Conservation (phyloP, 1,140 invertebrate genomes). For the Pogonomyrmex barbatus region DNA sequence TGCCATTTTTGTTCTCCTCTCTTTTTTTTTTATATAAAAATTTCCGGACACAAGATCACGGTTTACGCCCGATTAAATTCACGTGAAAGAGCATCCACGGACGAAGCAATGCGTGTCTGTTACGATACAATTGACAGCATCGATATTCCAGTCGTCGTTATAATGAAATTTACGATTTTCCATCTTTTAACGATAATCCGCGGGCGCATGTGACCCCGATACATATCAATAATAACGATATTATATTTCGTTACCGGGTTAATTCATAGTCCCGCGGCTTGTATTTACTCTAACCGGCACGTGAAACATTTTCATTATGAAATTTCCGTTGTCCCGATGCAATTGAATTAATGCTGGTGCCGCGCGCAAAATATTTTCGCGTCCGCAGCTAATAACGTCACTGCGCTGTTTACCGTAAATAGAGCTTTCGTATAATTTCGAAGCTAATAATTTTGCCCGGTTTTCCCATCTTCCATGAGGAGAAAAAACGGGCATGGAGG, state of each 20-base stretch:
- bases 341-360: conserved; percentile 34
- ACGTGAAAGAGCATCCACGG: neutral
- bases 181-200: conserved; percentile 11
- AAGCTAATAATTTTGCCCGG: neutral
- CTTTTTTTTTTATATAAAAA: neutral
- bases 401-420: neutral
- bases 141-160: neutral
- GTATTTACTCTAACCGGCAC: conserved; percentile 12
- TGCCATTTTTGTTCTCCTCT: neutral
- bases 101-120: neutral
- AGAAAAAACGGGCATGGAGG: neutral
- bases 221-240: conserved; percentile 20
- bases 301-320: conserved; percentile 21
- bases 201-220: neutral
- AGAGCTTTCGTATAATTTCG: neutral
- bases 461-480: neutral
- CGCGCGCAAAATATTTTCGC: conserved; percentile 20
- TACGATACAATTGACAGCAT: neutral
- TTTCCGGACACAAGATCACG: neutral
- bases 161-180: conserved; percentile 20
- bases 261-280: conserved; percentile 10
- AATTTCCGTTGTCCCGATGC: conserved; percentile 7
- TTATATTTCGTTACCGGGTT: conserved; percentile 22
- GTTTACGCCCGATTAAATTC: neutral
- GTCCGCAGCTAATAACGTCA: neutral